phyloP scores from a whole-genome alignment of 1,140 invertebrate species.

The Trichomalopsis sarcophagae region DNA sequence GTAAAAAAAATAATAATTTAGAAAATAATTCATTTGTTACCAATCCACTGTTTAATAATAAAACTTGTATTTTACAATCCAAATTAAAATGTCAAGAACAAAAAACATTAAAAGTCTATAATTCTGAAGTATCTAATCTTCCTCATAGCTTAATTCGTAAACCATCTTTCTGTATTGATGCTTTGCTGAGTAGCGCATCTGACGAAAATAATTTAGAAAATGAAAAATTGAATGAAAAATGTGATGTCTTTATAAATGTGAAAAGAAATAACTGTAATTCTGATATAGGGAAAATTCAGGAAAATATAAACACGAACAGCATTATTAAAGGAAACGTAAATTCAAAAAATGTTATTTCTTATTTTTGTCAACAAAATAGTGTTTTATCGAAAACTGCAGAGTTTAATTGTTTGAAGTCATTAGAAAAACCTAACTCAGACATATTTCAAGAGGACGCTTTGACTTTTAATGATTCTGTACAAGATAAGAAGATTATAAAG shows the following conservation, averaged over 20 bases:
- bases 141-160: conserved; percentile 61
- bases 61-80: neutral
- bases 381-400: neutral
- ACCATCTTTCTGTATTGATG: conserved; percentile 82
- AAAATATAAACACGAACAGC: neutral
- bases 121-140: neutral
- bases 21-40: neutral
- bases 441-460: neutral
- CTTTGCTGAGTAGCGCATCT: conserved; percentile 74
- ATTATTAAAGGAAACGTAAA: neutral
- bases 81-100: conserved; percentile 1
- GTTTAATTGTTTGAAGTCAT: neutral
- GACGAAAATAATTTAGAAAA: neutral
- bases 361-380: neutral
- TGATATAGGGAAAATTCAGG: neutral
- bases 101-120: neutral
- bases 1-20: neutral
- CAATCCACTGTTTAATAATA: neutral
- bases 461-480: neutral
- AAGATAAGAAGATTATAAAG: conserved; percentile 6
- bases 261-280: neutral
- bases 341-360: neutral
- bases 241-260: neutral
- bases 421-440: conserved; percentile 2
- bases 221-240: conserved; percentile 1